Evolutionary conservation across 1,140 invertebrate genomes (phyloP), one percentile per base, ranked within the genome.

Genomic region (Pseudomyrmex cubaensis): DNA sequence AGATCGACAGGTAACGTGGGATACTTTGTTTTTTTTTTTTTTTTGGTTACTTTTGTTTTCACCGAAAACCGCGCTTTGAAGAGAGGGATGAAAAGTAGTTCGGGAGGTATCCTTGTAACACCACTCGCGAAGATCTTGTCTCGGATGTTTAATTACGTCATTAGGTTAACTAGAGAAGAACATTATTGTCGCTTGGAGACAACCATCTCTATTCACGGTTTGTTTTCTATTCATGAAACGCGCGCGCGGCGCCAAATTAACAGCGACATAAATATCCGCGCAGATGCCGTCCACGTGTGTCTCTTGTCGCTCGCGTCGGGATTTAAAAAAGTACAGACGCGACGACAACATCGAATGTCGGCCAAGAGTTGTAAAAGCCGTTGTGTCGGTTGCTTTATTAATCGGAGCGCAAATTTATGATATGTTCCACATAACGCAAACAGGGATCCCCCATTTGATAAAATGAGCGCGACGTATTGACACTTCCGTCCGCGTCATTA

Each of bases 1-100:
- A 73, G 89, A 3, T 87, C 86, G 22, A 50, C 76, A 80, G 93
- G 94, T 94, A 93, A 93, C 7, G 20, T 5, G 35, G 35, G 4
- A 48, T 63, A 25, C 25, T 5, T n/a, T n/a, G n/a, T 35, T 7
- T 7, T 35, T 7, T 35, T 35, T 35, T 35, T 35, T 35, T 5
- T 35, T 35, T 35, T 35, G 0, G 20, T 20, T 20, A 20, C 20
- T 20, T 35, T 35, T 35, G 2, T 35, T 5, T 35, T 7, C 35
- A 13, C 67, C 50, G 20, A 52, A 44, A 72, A 69, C 1, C 17
- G 17, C 50, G 15, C 44, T 56, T 20, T 3, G n/a, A 8, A n/a
- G 4, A 63, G 25, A 8, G 8, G 8, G 10, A 2, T 7, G 25
- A 54, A 76, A 35, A 35, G 35, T 35, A 35, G 35, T 35, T 35